Evolutionary conservation across 2,797 vertebrate species (phyloP).

Genomic region (Chloroceryle amazona): DNA sequence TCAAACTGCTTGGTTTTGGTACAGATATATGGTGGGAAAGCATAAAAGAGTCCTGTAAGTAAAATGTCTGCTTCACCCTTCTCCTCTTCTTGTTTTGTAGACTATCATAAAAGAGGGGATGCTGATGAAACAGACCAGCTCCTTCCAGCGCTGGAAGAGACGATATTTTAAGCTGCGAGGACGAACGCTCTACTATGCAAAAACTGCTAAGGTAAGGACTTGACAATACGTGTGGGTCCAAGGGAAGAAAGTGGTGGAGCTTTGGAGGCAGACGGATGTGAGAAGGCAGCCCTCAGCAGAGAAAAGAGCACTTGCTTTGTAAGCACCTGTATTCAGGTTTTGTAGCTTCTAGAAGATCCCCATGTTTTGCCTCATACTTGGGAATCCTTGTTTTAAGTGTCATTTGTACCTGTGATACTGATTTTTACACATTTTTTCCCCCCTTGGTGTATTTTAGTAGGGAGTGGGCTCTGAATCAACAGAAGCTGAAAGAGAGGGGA

Average conservation of each 20-base stretch:
- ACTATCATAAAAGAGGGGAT: slow-evolving; percentile 95
- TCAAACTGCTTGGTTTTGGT: not conserved
- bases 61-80: not conserved
- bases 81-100: slow-evolving; percentile 76
- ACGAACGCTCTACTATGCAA: slow-evolving; percentile 95
- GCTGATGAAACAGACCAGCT: slow-evolving; percentile 96
- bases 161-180: slow-evolving; percentile 97
- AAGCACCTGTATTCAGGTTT: not conserved
- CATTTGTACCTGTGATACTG: not conserved
- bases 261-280: not conserved
- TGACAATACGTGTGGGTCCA: not conserved
- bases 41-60: not conserved
- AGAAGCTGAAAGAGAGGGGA: not conserved
- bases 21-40: accelerated
- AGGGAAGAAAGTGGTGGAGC: not conserved
- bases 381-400: not conserved
- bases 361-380: not conserved
- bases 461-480: not conserved
- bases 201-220: slow-evolving; percentile 90
- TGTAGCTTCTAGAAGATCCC: not conserved
- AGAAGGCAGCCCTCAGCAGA: not conserved
- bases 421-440: not conserved
- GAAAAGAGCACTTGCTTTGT: not conserved
- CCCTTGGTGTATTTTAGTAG: not conserved
- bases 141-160: slow-evolving; percentile 96